Evolutionary conservation across 2,113 vertebrate species (phyloP), one percentile per base, ranked within the genome.

Genomic region (Nesospiza acunhae): DNA sequence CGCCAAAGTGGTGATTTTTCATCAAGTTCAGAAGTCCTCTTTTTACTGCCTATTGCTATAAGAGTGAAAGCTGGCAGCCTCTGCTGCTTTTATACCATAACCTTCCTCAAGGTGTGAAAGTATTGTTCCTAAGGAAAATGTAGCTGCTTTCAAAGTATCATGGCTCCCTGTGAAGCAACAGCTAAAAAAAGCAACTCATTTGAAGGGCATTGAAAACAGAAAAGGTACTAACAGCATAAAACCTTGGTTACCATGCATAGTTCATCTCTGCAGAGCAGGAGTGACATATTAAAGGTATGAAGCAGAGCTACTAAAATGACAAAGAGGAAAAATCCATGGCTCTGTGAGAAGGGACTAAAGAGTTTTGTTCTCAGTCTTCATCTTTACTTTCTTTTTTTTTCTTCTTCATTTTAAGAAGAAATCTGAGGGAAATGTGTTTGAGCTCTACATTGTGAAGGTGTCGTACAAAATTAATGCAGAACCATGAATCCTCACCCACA

Each of bases 51-150:
- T 86, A 7, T 52, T 33, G 10, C 23, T 63, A 0, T 16, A 31
- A 68, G n/a, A 66, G 10, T 23, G n/a, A 90, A 69, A 83, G 13
- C 22, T 56, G 17, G 10, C 21, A 75, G 39, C 21, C 11, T 78
- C 74, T 91, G 13, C n/a, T 93, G 13, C 37, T 93, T 80, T 69
- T 33, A 27, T n/a, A 80, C 11, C 15, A 23, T 77, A 90, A 90
- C 64, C 42, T 94, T 86, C 13, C 14, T 77, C 56, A 73, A 39
- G 10, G 27, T 55, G 23, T 84, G 64, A 92, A 77, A 82, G 50
- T 15, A 78, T 9, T 31, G 14, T 37, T 91, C 58, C 39, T 23
- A 27, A 84, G 73, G 55, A 91, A 93, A 87, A 87, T 47, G 5
- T 15, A 78, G 24, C 52, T 78, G 15, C 14, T 74, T 73, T 81